Conservation (phyloP, 1,140 invertebrate species). For the Hylaeus volcanicus region DNA sequence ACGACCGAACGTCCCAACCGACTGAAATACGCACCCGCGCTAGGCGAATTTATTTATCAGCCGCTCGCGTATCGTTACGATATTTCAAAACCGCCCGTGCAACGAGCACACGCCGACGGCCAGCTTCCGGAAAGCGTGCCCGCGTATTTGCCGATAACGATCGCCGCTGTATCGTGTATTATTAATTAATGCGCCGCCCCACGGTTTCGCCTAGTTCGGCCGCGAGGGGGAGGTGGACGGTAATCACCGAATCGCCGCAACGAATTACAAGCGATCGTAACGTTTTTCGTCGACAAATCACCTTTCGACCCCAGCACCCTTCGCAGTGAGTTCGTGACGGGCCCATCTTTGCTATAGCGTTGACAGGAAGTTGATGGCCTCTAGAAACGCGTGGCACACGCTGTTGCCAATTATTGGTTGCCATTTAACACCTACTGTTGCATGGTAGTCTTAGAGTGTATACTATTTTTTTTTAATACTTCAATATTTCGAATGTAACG, state of each 20-base stretch:
- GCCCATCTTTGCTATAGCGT: no score
- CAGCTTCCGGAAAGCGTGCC: conserved; percentile 32
- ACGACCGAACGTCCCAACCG: background rate
- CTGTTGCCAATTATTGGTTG: no score
- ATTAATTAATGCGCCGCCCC: conserved; percentile 53
- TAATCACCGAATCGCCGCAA: conserved; percentile 46
- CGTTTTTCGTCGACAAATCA: background rate
- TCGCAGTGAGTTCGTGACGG: no score
- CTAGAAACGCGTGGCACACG: no score
- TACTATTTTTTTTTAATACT: no score
- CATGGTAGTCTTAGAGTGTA: no score
- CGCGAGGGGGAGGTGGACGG: background rate
- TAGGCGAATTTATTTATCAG: conserved; percentile 40
- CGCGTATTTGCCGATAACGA: conserved; percentile 48
- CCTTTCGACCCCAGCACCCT: background rate
- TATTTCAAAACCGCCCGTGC: conserved; percentile 50
- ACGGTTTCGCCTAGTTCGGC: conserved; percentile 7
- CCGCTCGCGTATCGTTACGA: conserved; percentile 27
- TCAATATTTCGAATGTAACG: no score
- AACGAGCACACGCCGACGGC: background rate
- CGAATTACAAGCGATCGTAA: conserved; percentile 36
- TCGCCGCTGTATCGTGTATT: conserved; percentile 45
- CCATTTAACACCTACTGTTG: no score
- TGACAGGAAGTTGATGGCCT: no score
- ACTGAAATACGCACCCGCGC: conserved; percentile 6